Conservation (phyloP, 2,113 vertebrate genomes). For the Dicerorhinus sumatrensis region DNA sequence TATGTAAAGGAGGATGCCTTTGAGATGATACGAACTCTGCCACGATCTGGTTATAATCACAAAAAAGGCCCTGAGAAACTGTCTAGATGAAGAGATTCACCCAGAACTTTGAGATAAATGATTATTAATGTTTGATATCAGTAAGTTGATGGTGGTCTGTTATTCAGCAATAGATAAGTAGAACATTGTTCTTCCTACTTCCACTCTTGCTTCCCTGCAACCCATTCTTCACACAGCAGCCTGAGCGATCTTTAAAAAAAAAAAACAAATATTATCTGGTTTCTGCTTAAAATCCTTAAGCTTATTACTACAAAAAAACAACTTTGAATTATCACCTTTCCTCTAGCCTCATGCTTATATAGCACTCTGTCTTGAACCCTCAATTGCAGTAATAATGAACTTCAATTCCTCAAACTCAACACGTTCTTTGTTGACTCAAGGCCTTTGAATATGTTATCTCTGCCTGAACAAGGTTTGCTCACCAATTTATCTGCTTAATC, state of each 20-base stretch:
- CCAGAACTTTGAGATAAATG: not conserved
- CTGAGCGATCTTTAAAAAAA: not conserved
- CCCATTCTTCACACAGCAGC: not conserved
- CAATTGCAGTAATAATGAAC: not conserved
- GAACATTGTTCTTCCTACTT: not conserved
- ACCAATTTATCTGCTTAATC: not conserved
- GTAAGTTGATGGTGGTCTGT: not conserved
- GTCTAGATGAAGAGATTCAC: not conserved
- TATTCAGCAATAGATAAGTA: not conserved
- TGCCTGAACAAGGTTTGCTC: not conserved
- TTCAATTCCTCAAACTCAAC: not conserved
- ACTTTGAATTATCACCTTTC: not conserved
- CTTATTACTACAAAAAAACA: not conserved
- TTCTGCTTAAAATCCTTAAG: not conserved
- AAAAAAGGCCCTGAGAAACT: not conserved
- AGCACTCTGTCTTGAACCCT: not conserved
- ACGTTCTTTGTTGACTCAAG: not conserved
- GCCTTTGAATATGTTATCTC: not conserved
- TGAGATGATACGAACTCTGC: not conserved
- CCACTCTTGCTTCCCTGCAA: not conserved
- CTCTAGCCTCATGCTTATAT: not conserved
- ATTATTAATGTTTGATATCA: not conserved
- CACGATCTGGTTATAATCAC: not conserved
- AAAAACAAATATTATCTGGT: not conserved
- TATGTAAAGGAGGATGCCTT: not conserved